Evolutionary conservation across 2,113 vertebrate genomes (phyloP).

Genomic region (Phylloscopus trochilus): DNA sequence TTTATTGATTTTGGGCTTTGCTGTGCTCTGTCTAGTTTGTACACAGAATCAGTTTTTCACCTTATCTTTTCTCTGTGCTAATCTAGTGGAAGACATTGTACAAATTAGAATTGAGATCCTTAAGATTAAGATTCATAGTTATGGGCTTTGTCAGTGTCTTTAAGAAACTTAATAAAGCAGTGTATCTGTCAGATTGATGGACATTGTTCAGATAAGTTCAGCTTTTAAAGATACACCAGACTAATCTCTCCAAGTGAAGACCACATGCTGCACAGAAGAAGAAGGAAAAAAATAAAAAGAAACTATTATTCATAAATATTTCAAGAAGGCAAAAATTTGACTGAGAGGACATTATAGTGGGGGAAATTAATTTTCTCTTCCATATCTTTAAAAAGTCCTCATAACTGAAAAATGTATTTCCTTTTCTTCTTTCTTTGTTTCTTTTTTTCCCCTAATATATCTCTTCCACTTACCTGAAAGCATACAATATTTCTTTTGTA

Average conservation of each 20-base stretch:
- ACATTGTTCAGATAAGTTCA: constrained; percentile 9
- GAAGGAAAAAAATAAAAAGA: background rate
- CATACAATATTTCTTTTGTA: background rate
- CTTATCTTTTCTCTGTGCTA: constrained; percentile 29
- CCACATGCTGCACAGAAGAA: background rate
- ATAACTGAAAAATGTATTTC: background rate
- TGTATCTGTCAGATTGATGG: background rate
- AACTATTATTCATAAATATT: background rate
- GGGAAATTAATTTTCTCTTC: background rate
- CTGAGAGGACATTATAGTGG: background rate
- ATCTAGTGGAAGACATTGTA: constrained; percentile 14
- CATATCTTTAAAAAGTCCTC: background rate
- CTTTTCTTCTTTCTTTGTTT: background rate
- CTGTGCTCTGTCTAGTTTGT: background rate
- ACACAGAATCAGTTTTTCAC: background rate
- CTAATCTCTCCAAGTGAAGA: background rate
- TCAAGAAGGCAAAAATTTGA: background rate
- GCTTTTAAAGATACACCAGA: background rate
- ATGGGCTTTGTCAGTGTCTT: constrained; percentile 17
- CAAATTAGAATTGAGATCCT: constrained; percentile 3
- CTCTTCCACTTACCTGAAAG: background rate
- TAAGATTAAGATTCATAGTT: constrained; percentile 26
- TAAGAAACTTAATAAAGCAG: constrained; percentile 42
- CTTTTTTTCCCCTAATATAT: background rate
- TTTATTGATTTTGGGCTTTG: constrained; percentile 25